Evolutionary conservation across 2,888 invertebrate species (phyloP).

Genomic region (Cerceris rybyensis): DNA sequence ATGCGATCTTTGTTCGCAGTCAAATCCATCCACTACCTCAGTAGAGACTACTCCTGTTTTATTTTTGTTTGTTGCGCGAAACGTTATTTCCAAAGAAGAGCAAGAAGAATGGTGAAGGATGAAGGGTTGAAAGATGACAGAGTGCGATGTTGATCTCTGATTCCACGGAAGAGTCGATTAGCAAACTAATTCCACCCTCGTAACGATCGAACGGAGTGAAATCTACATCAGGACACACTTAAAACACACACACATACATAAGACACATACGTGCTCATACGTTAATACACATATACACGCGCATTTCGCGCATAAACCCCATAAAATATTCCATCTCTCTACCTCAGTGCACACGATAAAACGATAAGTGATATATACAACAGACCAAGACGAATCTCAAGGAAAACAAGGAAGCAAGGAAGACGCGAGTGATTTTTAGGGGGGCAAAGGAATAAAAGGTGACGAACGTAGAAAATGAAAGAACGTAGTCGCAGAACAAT

Average conservation of each 20-base stretch:
- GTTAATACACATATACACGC: conserved; percentile 26
- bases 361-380: conserved; percentile 71
- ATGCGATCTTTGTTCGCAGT: conserved; percentile 33
- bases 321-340: conserved; percentile 79
- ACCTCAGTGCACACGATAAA: conserved; percentile 79
- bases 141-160: background rate
- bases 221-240: background rate
- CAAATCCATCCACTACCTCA: conserved; percentile 78
- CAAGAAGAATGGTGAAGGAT: conserved; percentile 18
- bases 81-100: conserved; percentile 43
- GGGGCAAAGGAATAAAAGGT: background rate
- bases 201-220: conserved; percentile 19
- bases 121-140: conserved; percentile 20
- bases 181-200: conserved; percentile 22
- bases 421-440: background rate
- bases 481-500: background rate
- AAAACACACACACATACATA: background rate
- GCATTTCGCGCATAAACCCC: conserved; percentile 39
- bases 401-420: conserved; percentile 25
- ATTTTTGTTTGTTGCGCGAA: conserved; percentile 40
- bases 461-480: background rate
- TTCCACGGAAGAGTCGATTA: background rate
- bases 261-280: conserved; percentile 4
- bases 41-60: conserved; percentile 53
- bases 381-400: conserved; percentile 63